Conservation (phyloP, 2,113 vertebrate species). For the Mirza zaza region DNA sequence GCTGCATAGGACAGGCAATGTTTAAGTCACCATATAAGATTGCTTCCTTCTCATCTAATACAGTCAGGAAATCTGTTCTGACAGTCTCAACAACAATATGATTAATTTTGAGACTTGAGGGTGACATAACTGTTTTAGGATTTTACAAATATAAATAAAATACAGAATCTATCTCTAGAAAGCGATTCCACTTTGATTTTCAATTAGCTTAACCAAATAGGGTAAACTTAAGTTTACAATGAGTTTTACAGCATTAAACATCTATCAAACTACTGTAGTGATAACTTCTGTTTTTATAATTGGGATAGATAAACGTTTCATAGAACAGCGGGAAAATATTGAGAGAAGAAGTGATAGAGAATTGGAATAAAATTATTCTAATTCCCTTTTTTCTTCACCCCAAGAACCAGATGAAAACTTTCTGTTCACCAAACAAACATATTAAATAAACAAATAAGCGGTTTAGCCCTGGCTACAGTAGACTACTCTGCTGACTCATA, state of each 20-base stretch:
- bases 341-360: background rate
- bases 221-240: conserved; percentile 70
- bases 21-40: conserved; percentile 45
- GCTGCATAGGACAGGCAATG: conserved; percentile 4
- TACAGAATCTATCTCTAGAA: conserved; percentile 56
- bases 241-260: conserved; percentile 59
- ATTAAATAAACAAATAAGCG: background rate
- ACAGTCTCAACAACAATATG: conserved; percentile 51
- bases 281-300: conserved; percentile 45
- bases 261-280: background rate
- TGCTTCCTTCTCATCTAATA: conserved; percentile 62
- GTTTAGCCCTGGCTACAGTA: background rate
- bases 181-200: conserved; percentile 70
- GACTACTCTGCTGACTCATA: background rate
- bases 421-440: background rate
- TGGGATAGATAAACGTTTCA: conserved; percentile 56
- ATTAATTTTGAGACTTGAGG: conserved; percentile 65
- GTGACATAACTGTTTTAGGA: conserved; percentile 63
- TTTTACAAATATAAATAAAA: conserved; percentile 69
- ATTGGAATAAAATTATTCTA: background rate
- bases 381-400: background rate
- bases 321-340: conserved; percentile 46
- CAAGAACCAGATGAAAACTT: background rate
- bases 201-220: conserved; percentile 75
- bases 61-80: conserved; percentile 56